Evolutionary conservation across 2,113 vertebrate genomes (phyloP).

Genomic region (Scalopus aquaticus): DNA sequence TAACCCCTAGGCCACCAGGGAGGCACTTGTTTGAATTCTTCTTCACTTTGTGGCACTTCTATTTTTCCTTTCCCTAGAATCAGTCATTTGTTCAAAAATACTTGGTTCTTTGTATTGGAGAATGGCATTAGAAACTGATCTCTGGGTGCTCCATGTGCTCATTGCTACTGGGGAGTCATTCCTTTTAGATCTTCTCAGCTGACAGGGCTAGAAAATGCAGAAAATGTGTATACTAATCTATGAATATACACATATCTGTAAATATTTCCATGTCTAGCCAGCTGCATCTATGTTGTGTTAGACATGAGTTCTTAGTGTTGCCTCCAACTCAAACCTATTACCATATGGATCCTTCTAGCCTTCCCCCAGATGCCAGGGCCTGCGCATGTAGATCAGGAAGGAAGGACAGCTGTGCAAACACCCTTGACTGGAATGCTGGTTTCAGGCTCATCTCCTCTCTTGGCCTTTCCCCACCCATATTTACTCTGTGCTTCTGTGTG

Average conservation of each 20-base stretch:
- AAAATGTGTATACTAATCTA: background rate
- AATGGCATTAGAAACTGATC: background rate
- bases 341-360: background rate
- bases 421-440: background rate
- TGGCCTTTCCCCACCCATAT: background rate
- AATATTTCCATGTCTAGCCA: background rate
- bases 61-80: background rate
- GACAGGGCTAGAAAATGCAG: background rate
- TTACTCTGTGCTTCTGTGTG: background rate
- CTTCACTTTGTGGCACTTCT: background rate
- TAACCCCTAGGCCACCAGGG: too few relatives aligned
- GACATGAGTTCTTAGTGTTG: background rate
- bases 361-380: background rate
- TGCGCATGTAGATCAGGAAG: background rate
- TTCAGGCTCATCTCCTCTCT: background rate
- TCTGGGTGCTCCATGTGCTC: background rate
- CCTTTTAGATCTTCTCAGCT: background rate
- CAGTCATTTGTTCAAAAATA: background rate
- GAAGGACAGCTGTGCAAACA: constrained; percentile 13
- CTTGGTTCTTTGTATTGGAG: background rate
- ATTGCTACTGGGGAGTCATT: background rate
- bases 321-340: background rate
- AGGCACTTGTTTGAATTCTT: background rate
- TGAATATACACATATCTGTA: background rate
- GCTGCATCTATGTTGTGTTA: background rate